phyloP scores from a whole-genome alignment of 1,140 invertebrate species.

The Notospermus geniculatus region DNA sequence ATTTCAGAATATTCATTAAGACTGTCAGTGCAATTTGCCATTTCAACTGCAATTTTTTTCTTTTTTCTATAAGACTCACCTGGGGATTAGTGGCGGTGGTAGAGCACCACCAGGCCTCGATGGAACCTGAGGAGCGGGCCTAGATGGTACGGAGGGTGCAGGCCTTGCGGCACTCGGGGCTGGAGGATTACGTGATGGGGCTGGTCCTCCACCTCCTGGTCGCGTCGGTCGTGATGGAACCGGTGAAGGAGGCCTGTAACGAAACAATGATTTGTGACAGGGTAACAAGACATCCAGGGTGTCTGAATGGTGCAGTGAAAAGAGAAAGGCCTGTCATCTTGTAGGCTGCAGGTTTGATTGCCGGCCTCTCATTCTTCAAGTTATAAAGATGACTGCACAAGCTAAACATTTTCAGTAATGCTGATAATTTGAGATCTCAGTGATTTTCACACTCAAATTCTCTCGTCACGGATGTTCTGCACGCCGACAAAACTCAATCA shows the following conservation, averaged over 20 bases:
- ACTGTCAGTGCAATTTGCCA: too few species aligned
- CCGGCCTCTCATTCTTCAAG: background rate
- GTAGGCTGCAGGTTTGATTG: too few species aligned
- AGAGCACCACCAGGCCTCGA: slow-evolving; percentile 56
- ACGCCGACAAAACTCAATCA: slow-evolving; percentile 28
- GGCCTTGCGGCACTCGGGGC: slow-evolving; percentile 44
- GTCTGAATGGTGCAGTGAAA: background rate
- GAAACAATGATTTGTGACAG: slow-evolving; percentile 1
- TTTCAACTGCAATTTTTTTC: too few species aligned
- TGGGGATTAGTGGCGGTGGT: slow-evolving; percentile 87
- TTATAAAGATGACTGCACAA: background rate
- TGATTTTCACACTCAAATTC: background rate
- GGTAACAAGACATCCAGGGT: background rate
- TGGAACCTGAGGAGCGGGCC: slow-evolving; percentile 56
- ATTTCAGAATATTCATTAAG: too few species aligned
- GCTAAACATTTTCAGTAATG: background rate
- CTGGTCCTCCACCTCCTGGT: slow-evolving; percentile 60
- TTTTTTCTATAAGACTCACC: too few species aligned
- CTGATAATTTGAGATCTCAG: background rate
- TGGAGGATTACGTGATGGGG: slow-evolving; percentile 57
- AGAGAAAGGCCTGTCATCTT: too few species aligned
- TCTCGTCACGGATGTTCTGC: too few species aligned
- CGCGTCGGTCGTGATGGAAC: slow-evolving; percentile 54
- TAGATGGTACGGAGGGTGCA: slow-evolving; percentile 55
- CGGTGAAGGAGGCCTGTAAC: slow-evolving; percentile 61